Base-by-base conservation (phyloP, 2,888 invertebrate species). In the Drosophila niveifrons region DNA sequence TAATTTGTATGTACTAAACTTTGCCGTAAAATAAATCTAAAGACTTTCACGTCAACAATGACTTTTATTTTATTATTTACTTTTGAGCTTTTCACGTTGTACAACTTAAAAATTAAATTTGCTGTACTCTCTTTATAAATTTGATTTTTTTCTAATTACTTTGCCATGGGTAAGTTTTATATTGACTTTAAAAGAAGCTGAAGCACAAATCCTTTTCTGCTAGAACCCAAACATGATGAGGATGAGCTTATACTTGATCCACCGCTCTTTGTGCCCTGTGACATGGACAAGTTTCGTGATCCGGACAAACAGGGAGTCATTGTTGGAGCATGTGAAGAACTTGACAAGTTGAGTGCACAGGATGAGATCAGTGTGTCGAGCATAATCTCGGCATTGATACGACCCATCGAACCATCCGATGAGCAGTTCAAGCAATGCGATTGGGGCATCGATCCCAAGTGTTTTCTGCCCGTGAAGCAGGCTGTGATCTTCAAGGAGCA, bases 331-430 rank as follows among this genome's bases (percentile, higher is more conserved):
- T 89, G 88, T 34, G 82, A 80, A 44, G 76, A 76, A 43, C 31
- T 59, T 51, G 81, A 82, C 0, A 64, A 79, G 43, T 39, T 90
- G 7, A 73, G 72, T 29, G 78, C 91, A 6, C 79, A 90, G 68
- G 90, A 90, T 71, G 91, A 90, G 72, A 91, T 90, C 48, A 90
- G 90, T 71, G 67, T 90, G 17, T 89, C 90, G 13, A 91, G 91
- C 59, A 90, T 90, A 13, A 80, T 91, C 3, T 91, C 91, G 0
- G 76, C 82, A 3, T 4, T 91, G 10, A 51, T 91, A 15, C 62
- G 82, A 15, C 72, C 73, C 3, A 78, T 91, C 13, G 89, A 88
- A 31, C 75, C 84, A 0, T 75, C 84, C 1, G 81, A 86, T 11
- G 80, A 74, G 0, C 70, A 81, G 46, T 82, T 72, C 2, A 59